These are phyloP conservation scores for Teleiodes luculella DNA, from an alignment of 2,888 invertebrate species.

Conservation along the genomic window DNA sequence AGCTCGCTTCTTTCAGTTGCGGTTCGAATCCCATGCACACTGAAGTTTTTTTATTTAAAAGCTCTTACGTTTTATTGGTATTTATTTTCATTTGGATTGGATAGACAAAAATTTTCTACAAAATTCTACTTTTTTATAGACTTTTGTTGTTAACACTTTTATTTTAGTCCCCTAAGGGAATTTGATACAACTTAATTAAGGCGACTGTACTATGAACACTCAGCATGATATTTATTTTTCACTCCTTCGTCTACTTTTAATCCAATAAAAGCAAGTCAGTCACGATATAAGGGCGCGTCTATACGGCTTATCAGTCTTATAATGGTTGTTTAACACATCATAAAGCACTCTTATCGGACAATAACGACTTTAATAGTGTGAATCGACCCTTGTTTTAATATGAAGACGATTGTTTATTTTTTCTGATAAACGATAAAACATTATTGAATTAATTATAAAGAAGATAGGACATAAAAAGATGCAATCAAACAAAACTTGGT, in stretches of 20 bases:
- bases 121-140: too few relatives aligned
- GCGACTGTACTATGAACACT: neutral
- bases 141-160: too few relatives aligned
- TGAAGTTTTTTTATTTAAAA: too few relatives aligned
- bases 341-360: conserved; percentile 32
- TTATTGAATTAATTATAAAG: neutral
- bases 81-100: too few relatives aligned
- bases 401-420: neutral
- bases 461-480: too few relatives aligned
- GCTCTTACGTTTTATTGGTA: too few relatives aligned
- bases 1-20: too few relatives aligned
- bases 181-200: neutral
- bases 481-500: too few relatives aligned
- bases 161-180: too few relatives aligned
- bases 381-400: conserved; percentile 3
- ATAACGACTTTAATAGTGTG: conserved; percentile 10
- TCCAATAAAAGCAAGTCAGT: conserved; percentile 1
- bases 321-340: conserved; percentile 41
- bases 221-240: neutral
- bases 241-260: conserved; percentile 1
- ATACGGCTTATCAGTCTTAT: conserved; percentile 36
- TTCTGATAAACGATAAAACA: neutral
- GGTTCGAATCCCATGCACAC: too few relatives aligned
- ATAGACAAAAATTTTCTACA: too few relatives aligned
- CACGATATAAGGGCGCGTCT: conserved; percentile 2